Conservation (phyloP, 2,888 invertebrate species). For the Elysia crispata region DNA sequence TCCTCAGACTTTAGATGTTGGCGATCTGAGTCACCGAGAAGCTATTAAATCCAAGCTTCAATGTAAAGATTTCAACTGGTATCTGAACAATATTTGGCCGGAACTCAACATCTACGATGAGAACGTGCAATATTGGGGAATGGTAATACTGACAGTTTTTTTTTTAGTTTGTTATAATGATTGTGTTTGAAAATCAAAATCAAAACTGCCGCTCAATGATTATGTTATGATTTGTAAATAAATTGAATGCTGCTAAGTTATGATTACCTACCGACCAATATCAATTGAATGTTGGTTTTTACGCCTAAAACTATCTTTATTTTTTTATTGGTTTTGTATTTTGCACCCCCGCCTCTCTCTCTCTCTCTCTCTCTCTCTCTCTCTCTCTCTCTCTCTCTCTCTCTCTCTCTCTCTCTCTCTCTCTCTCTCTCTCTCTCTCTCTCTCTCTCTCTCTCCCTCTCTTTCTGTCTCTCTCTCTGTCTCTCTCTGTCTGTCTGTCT, state of each 20-base stretch:
- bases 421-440: slow-evolving; percentile 38
- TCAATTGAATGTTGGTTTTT: too few relatives aligned
- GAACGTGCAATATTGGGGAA: slow-evolving; percentile 60
- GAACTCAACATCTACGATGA: slow-evolving; percentile 63
- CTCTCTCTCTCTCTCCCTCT: slow-evolving; percentile 15
- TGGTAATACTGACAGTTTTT: slow-evolving; percentile 52
- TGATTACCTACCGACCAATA: too few relatives aligned
- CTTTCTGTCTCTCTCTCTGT: neutral
- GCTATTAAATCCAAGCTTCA: slow-evolving; percentile 56
- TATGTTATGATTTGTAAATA: too few relatives aligned
- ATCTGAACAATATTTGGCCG: slow-evolving; percentile 66
- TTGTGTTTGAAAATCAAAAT: too few relatives aligned
- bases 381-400: too few relatives aligned
- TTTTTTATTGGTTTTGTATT: too few relatives aligned
- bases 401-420: slow-evolving; percentile 31
- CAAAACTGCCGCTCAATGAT: too few relatives aligned
- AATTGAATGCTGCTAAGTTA: too few relatives aligned
- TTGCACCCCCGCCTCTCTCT: too few relatives aligned
- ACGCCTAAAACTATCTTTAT: too few relatives aligned
- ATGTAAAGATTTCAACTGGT: slow-evolving; percentile 69
- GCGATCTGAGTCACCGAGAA: slow-evolving; percentile 59
- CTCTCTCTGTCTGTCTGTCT: neutral
- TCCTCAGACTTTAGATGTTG: slow-evolving; percentile 58
- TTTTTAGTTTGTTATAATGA: neutral
- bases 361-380: too few relatives aligned